Evolutionary conservation across 2,888 invertebrate genomes (phyloP).

Genomic region (Netelia melanura): DNA sequence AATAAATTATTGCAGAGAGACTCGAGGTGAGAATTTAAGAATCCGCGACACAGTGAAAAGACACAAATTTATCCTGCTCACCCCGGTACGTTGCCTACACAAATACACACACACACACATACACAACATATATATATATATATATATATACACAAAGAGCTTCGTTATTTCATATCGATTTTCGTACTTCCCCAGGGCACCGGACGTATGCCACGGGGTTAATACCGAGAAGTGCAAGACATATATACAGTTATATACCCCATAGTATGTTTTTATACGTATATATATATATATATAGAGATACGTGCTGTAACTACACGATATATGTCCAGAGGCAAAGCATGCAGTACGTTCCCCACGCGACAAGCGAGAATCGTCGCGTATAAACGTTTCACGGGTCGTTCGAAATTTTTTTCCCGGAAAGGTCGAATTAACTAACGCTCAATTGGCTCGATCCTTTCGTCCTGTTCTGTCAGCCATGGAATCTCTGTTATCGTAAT

Average conservation of each 20-base stretch:
- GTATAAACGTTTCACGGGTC: constrained; percentile 3
- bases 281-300: background rate
- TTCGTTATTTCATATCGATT: constrained; percentile 68
- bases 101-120: background rate
- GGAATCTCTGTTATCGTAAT: constrained; percentile 9
- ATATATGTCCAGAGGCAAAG: background rate
- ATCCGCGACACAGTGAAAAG: background rate
- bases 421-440: constrained; percentile 65
- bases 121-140: background rate
- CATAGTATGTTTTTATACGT: background rate
- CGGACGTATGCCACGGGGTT: constrained; percentile 63
- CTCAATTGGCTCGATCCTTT: constrained; percentile 66
- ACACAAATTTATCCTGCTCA: constrained; percentile 18
- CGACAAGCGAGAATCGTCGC: constrained; percentile 43
- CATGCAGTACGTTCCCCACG: constrained; percentile 2
- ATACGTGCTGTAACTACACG: background rate
- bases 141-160: constrained; percentile 36
- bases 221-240: constrained; percentile 48
- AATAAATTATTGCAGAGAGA: background rate
- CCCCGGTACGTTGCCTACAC: background rate
- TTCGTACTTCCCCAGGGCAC: constrained; percentile 50
- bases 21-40: constrained; percentile 20
- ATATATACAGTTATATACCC: background rate
- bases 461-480: constrained; percentile 44
- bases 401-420: constrained; percentile 58